Evolutionary conservation across 2,113 vertebrate genomes (phyloP), one percentile per base, ranked within the genome.

Genomic region (Cinclus cinclus): DNA sequence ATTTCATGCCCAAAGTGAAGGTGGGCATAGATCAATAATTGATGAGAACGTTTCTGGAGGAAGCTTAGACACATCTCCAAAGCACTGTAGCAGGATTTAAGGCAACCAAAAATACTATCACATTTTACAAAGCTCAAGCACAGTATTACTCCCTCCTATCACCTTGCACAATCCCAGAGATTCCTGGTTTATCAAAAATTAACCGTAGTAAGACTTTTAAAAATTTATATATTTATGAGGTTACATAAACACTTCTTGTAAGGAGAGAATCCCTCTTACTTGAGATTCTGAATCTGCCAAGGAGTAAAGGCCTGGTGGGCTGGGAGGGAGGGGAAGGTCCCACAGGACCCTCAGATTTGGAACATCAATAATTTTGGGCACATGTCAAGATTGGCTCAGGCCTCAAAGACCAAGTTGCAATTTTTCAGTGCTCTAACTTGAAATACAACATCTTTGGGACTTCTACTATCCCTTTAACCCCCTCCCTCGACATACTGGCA

Each of bases 131-230:
- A 9, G 12, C n/a, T 20, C 47, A 33, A 25, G 21, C 3, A 33
- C 41, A 22, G 7, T 0, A 68, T 33, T 23, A 68, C 22, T 31
- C 35, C 71, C 44, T 39, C 69, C 70, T 27, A 33, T 2, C 74
- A 63, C 53, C 42, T 13, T 16, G 22, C 59, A 41, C 78, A 86
- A 30, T 15, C 41, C 46, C 86, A 69, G 58, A 10, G 35, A 24
- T 12, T 22, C 35, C 25, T 18, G 20, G 4, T 28, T 59, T 20
- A 69, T 39, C 55, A 75, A 77, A 70, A 22, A 74, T 39, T 28
- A 90, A 71, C n/a, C 10, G 1, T 0, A 74, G 27, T 3, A 41
- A 25, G 37, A 20, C 23, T 42, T 31, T 3, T 1, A 2, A 47
- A 64, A 47, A 75, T 68, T 5, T 9, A 55, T 56, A 0, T 22